These are phyloP conservation scores for Paralinhomoeus sp. DNA, from an alignment of 2,888 invertebrate species.

Conservation along the genomic window DNA sequence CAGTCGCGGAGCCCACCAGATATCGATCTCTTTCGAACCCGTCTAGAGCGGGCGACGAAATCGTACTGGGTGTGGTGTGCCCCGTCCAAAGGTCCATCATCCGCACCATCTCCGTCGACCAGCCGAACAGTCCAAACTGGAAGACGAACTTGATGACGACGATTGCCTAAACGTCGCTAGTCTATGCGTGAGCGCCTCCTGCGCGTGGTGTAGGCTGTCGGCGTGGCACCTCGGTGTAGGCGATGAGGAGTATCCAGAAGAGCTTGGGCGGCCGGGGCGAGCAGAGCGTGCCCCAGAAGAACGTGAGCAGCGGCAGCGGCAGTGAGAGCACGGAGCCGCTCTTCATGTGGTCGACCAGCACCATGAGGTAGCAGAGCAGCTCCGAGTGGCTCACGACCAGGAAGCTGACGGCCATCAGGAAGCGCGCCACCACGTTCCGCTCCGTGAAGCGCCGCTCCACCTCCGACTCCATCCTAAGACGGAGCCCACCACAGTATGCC, in stretches of 20 bases:
- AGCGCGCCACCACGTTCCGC: slow-evolving; percentile 16
- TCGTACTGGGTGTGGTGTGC: not conserved
- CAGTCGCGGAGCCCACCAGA: slow-evolving; percentile 56
- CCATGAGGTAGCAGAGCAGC: slow-evolving; percentile 77
- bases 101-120: no score
- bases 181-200: no score
- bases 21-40: slow-evolving; percentile 37
- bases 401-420: slow-evolving; percentile 17
- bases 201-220: no score
- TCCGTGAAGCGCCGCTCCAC: slow-evolving; percentile 20
- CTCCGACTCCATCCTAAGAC: slow-evolving; percentile 16
- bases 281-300: slow-evolving; percentile 86
- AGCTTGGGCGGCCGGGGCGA: slow-evolving; percentile 87
- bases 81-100: not conserved
- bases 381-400: slow-evolving; percentile 34
- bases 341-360: slow-evolving; percentile 78
- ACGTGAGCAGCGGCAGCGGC: slow-evolving; percentile 78
- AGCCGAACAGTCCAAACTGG: slow-evolving; percentile 76
- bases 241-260: slow-evolving; percentile 92
- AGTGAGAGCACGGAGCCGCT: slow-evolving; percentile 75
- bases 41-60: not conserved
- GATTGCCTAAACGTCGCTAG: slow-evolving; percentile 41
- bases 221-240: slow-evolving; percentile 77
- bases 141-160: slow-evolving; percentile 88
- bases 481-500: no score